Evolutionary conservation across 2,888 invertebrate genomes (phyloP).

Genomic region (Helobdella robusta): DNA sequence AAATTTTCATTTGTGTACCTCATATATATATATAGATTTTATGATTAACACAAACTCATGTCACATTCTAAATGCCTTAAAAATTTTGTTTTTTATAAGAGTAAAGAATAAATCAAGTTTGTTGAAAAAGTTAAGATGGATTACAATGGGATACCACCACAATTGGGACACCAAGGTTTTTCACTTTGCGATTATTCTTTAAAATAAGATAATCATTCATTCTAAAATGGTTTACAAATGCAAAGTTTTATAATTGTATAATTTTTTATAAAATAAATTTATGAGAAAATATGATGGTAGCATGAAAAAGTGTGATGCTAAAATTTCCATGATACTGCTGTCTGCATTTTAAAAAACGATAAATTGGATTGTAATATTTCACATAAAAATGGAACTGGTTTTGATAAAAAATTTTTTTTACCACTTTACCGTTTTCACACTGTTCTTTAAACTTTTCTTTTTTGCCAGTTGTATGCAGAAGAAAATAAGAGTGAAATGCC

Average conservation of each 20-base stretch:
- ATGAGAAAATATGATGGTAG: too few species aligned
- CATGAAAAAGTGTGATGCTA: too few species aligned
- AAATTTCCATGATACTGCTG: too few species aligned
- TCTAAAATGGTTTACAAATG: neutral
- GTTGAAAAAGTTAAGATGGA: constrained; percentile 66
- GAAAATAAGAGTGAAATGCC: constrained; percentile 59
- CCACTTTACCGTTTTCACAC: neutral
- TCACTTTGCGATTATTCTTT: too few species aligned
- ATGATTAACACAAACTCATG: neutral
- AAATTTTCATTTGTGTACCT: too few species aligned
- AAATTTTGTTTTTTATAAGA: neutral
- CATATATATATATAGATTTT: constrained; percentile 3
- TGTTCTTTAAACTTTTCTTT: neutral
- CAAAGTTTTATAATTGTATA: too few species aligned
- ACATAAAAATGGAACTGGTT: too few species aligned
- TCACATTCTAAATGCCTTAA: neutral
- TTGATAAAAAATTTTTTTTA: too few species aligned
- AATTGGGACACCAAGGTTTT: constrained; percentile 86
- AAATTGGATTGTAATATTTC: too few species aligned
- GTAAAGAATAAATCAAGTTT: constrained; percentile 14
- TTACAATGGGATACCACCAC: constrained; percentile 92
- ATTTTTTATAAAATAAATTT: too few species aligned
- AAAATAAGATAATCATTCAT: too few species aligned
- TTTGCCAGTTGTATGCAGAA: constrained; percentile 41
- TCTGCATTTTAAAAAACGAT: too few species aligned